Evolutionary conservation across 1,140 invertebrate species (phyloP).

Genomic region (Magallana gigas): DNA sequence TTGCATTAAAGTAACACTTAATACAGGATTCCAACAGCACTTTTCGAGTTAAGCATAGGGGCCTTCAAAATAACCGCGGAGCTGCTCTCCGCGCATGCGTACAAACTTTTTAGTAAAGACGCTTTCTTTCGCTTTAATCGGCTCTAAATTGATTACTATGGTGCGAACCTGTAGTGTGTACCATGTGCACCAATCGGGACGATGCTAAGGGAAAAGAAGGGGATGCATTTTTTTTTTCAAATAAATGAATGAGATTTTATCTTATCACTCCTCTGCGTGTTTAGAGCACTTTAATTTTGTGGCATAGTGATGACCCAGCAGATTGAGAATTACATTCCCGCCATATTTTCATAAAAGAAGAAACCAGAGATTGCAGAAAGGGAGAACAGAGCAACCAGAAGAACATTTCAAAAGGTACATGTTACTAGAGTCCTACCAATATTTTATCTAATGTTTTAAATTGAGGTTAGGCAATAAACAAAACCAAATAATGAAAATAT

Average conservation of each 20-base stretch:
- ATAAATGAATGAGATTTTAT: background rate
- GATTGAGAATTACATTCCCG: constrained; percentile 25
- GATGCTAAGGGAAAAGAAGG: background rate
- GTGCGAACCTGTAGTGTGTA: background rate
- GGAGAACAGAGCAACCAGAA: background rate
- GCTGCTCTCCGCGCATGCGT: background rate
- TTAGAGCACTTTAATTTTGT: constrained; percentile 31
- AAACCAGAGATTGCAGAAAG: background rate
- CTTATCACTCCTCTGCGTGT: background rate
- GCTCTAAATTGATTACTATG: background rate
- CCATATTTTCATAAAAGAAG: background rate
- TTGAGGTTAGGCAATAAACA: no score
- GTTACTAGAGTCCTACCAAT: no score
- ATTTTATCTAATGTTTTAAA: no score
- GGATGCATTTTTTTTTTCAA: background rate
- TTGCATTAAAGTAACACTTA: no score
- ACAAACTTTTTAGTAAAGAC: background rate
- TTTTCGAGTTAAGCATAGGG: no score
- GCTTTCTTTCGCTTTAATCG: background rate
- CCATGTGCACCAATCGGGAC: no score
- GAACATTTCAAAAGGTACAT: background rate
- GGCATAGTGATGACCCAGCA: constrained; percentile 18
- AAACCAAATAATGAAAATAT: no score
- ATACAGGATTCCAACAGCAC: no score
- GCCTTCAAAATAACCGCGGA: background rate